Evolutionary conservation across 2,797 vertebrate genomes (phyloP), one percentile per base, ranked within the genome.

Genomic region (Selene dorsalis): DNA sequence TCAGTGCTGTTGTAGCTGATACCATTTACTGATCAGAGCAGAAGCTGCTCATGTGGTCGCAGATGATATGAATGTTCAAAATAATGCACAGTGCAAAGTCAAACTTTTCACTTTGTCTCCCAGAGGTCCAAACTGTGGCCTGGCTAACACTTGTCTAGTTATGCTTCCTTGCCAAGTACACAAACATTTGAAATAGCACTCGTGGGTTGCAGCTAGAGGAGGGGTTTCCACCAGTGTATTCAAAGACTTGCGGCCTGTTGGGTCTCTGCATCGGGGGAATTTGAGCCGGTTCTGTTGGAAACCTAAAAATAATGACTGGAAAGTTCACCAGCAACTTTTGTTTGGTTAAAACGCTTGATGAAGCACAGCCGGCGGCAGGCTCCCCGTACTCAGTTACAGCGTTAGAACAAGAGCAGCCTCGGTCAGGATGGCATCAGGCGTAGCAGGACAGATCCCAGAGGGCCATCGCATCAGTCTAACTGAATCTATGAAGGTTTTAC

Each of bases 1-100:
- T 84, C 64, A 79, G 52, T 2, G 62, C 66, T 41, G 52, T 9
- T 57, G 26, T 56, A 39, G 48, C 43, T 6, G 69, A 71, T 55
- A 12, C 10, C 24, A 60, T 17, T 47, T 68, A 65, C 43, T 66
- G 47, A 80, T 73, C 32, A 35, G n/a, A 2, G 24, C 32, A n/a
- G 38, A 68, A 62, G 63, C 22, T 17, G 39, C 11, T 28, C 16
- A 14, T 13, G 38, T 7, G 6, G 32, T 11, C 17, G 45, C 28
- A 64, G 35, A 62, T 16, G 24, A 59, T 30, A 18, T 61, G 16
- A 48, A 1, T 3, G 53, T 7, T 48, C 43, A 55, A 53, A 73
- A 63, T 47, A 47, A 41, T 12, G 2, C 8, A 56, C 10, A 56
- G 16, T 2, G 16, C 28, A 10, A 14, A 4, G 11, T 53, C 45